Evolutionary conservation across 2,888 invertebrate genomes (phyloP).

Genomic region (Bruchidius siliquastri): DNA sequence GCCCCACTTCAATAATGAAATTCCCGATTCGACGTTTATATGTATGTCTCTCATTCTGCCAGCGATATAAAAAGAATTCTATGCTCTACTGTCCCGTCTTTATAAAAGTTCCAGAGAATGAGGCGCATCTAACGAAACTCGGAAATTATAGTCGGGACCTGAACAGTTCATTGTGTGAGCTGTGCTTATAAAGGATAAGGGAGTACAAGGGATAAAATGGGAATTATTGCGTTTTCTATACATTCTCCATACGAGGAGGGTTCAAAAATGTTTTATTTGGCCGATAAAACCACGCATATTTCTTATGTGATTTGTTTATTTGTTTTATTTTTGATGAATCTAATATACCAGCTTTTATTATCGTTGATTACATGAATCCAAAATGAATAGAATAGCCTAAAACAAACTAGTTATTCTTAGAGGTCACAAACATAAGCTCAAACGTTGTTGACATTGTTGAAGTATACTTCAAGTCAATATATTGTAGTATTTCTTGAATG

Average conservation of each 20-base stretch:
- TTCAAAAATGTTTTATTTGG: no score
- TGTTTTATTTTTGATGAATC: no score
- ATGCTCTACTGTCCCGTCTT: not conserved
- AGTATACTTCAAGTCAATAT: no score
- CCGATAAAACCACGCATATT: no score
- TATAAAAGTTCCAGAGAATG: not conserved
- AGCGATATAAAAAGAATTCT: not conserved
- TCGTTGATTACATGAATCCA: no score
- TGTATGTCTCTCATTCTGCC: not conserved
- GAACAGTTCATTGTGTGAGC: not conserved
- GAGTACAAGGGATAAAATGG: not conserved
- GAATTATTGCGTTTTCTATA: not conserved
- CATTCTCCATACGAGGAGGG: not conserved
- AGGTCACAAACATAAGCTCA: no score
- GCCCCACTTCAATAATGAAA: not conserved
- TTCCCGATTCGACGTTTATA: not conserved
- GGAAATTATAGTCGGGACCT: not conserved
- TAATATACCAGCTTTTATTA: no score
- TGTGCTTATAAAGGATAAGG: not conserved
- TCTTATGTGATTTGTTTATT: no score
- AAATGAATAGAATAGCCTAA: no score
- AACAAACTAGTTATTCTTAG: no score
- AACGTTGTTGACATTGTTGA: no score
- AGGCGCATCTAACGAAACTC: not conserved
- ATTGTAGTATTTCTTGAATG: no score